Conservation (phyloP, 2,113 vertebrate species). For the Meriones unguiculatus region DNA sequence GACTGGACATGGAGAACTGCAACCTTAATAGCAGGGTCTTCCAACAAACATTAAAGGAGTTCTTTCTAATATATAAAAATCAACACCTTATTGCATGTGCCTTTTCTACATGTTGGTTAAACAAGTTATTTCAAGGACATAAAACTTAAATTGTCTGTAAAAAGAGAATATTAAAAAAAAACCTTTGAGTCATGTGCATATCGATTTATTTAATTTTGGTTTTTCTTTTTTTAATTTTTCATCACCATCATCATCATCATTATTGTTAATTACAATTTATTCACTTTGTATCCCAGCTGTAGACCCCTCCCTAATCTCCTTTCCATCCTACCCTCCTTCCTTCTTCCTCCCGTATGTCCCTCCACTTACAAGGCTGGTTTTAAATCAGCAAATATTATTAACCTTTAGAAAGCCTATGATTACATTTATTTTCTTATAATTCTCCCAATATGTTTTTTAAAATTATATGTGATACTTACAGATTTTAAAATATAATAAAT, state of each 20-base stretch:
- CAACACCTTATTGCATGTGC: neutral
- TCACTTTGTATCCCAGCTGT: too few species aligned
- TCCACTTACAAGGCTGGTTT: neutral
- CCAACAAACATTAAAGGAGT: neutral
- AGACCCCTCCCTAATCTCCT: too few species aligned
- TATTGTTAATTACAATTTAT: too few species aligned
- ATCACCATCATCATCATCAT: too few species aligned
- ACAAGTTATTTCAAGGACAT: neutral
- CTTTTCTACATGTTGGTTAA: neutral
- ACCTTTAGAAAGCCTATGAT: neutral
- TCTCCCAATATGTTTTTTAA: neutral
- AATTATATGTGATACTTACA: neutral
- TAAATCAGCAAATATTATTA: neutral
- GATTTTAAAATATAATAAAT: conserved; percentile 6
- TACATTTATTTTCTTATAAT: neutral
- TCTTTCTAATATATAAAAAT: neutral
- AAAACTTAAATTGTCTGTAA: neutral
- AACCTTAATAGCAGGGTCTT: too few species aligned
- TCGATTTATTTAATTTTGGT: too few species aligned
- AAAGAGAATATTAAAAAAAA: neutral
- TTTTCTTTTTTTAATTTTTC: too few species aligned
- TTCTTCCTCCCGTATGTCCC: too few species aligned
- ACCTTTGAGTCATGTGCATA: too few species aligned
- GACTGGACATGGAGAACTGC: too few species aligned
- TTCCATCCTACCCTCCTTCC: too few species aligned